Percentiles rank a stretch among this genome's conserved stretches.
phyloP scores from a whole-genome alignment of 2,797 vertebrate species.

The Sebastes aleutianus region DNA sequence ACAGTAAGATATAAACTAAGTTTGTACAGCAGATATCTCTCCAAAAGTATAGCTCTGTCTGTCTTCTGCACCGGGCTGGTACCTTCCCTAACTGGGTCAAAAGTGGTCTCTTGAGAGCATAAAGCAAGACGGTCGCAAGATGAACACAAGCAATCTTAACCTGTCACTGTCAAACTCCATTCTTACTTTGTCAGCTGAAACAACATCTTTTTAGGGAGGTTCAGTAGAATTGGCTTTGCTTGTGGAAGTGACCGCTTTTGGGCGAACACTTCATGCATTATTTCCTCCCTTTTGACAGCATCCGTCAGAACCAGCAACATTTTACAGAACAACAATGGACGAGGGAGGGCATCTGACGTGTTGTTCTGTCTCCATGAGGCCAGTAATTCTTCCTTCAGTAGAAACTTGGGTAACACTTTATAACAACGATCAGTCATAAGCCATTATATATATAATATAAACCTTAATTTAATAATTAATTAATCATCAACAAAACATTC shows the following conservation, averaged over 20 bases:
- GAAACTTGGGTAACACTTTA: background rate
- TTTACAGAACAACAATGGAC: background rate
- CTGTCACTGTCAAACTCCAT: constrained; percentile 60
- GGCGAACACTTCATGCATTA: constrained; percentile 46
- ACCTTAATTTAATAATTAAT: too few relatives aligned
- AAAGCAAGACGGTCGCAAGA: constrained; percentile 49
- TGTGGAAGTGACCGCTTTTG: constrained; percentile 36
- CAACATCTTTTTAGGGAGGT: constrained; percentile 39
- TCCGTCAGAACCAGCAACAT: constrained; percentile 26
- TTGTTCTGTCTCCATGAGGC: background rate
- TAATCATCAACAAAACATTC: background rate
- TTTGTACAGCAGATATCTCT: constrained; percentile 5
- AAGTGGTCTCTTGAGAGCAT: constrained; percentile 54
- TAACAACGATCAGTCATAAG: too few relatives aligned
- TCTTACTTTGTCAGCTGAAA: constrained; percentile 45
- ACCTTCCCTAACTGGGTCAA: constrained; percentile 63
- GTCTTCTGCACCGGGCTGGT: background rate
- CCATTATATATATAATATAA: too few relatives aligned
- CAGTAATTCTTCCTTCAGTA: background rate
- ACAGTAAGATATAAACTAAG: background rate
- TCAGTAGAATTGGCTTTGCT: constrained; percentile 27
- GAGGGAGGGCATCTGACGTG: background rate
- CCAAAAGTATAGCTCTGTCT: constrained; percentile 1
- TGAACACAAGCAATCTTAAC: constrained; percentile 42
- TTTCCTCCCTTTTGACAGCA: constrained; percentile 55